phyloP scores from a whole-genome alignment of 2,113 vertebrate species.

The Lophura nycthemera region DNA sequence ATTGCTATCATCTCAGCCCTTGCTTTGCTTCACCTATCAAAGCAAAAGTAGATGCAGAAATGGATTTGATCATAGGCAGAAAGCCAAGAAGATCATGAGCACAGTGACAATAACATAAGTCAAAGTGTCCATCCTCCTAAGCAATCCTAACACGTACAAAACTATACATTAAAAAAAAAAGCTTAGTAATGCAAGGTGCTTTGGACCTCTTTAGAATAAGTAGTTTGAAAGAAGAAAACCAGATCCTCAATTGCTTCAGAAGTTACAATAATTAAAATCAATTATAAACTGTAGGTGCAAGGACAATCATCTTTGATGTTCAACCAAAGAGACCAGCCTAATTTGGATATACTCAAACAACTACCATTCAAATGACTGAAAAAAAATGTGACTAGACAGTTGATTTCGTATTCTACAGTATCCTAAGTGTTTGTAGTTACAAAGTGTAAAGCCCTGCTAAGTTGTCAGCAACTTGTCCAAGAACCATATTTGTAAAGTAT shows the following conservation, averaged over 20 bases:
- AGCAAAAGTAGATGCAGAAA: background rate
- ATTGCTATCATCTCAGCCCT: background rate
- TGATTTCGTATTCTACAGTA: no score
- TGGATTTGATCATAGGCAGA: background rate
- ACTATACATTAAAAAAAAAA: background rate
- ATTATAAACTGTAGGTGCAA: background rate
- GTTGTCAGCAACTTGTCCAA: background rate
- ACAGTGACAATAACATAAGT: accelerated
- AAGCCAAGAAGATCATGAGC: background rate
- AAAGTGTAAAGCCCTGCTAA: background rate
- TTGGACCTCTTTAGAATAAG: background rate
- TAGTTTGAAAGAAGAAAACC: background rate
- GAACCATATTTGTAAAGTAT: background rate
- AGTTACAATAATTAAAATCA: background rate
- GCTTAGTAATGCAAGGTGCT: no score
- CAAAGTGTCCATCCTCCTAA: background rate
- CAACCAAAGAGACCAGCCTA: background rate
- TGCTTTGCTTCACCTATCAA: background rate
- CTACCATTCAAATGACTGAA: background rate
- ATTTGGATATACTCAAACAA: background rate
- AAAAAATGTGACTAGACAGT: no score
- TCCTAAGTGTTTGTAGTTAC: no score
- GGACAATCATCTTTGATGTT: background rate
- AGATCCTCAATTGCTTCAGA: background rate
- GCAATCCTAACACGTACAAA: background rate